Conservation (phyloP, 2,797 vertebrate species). For the Scarus forsteni region DNA sequence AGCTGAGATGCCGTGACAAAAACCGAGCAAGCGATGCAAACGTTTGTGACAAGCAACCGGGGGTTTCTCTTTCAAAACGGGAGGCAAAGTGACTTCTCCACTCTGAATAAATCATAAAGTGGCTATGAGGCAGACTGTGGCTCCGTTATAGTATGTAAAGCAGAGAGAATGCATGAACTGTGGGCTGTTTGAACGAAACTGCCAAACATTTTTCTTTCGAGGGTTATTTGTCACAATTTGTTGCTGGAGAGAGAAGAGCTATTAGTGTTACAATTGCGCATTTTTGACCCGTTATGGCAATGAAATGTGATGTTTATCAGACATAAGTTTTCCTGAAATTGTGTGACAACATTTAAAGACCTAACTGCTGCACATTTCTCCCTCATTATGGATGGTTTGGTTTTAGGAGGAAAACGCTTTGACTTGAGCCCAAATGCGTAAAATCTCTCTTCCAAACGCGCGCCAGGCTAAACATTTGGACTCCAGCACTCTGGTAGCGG, state of each 20-base stretch:
- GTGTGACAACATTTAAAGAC: not conserved
- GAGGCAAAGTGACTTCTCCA: slow-evolving; percentile 25
- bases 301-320: not conserved
- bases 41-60: slow-evolving; percentile 12
- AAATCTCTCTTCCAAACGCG: slow-evolving; percentile 23
- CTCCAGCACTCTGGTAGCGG: not conserved
- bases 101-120: slow-evolving; percentile 19
- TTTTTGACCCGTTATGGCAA: not conserved
- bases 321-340: not conserved
- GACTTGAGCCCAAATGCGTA: slow-evolving; percentile 27
- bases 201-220: not conserved
- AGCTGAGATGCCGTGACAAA: slow-evolving; percentile 27
- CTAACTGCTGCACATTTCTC: not conserved
- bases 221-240: not conserved
- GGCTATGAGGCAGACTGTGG: not conserved
- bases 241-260: too few species aligned
- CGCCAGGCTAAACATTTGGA: not conserved
- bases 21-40: slow-evolving; percentile 6
- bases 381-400: accelerated
- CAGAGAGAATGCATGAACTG: not conserved
- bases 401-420: not conserved
- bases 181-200: not conserved
- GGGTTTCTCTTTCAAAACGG: not conserved
- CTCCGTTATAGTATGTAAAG: not conserved
- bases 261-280: too few species aligned